Conservation (phyloP, 2,888 invertebrate genomes). For the Osmoderma eremita region DNA sequence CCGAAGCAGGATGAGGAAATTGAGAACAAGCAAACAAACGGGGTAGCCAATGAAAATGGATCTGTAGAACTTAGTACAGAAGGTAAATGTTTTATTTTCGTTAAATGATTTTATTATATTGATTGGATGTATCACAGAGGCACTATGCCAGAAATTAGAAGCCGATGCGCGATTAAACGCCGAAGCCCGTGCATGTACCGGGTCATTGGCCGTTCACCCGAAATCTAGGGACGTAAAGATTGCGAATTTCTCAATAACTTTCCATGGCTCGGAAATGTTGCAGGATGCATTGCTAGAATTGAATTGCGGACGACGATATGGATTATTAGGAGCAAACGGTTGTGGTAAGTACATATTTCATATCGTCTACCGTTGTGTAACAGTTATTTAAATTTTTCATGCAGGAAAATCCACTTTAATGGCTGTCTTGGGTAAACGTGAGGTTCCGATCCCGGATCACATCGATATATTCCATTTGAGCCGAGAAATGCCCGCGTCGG, state of each 20-base stretch:
- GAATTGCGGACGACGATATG: conserved; percentile 95
- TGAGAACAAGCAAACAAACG: conserved; percentile 11
- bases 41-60: conserved; percentile 63
- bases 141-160: conserved; percentile 86
- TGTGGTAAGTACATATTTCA: conserved; percentile 73
- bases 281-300: conserved; percentile 96
- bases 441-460: conserved; percentile 95
- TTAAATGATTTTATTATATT: too few relatives aligned
- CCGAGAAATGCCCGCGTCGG: conserved; percentile 97
- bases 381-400: too few relatives aligned
- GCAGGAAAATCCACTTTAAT: conserved; percentile 94
- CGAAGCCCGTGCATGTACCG: conserved; percentile 93
- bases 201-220: conserved; percentile 93
- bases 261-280: conserved; percentile 96
- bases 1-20: conserved; percentile 55
- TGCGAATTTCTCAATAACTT: conserved; percentile 95
- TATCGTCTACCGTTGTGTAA: neutral
- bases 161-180: conserved; percentile 92
- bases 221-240: conserved; percentile 97
- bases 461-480: conserved; percentile 98
- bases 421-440: conserved; percentile 89
- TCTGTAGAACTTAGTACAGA: conserved; percentile 73
- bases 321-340: conserved; percentile 96
- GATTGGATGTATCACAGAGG: conserved; percentile 70
- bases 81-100: too few relatives aligned